Evolutionary conservation across 2,113 vertebrate species (phyloP).

Genomic region (Deroptyus accipitrinus): DNA sequence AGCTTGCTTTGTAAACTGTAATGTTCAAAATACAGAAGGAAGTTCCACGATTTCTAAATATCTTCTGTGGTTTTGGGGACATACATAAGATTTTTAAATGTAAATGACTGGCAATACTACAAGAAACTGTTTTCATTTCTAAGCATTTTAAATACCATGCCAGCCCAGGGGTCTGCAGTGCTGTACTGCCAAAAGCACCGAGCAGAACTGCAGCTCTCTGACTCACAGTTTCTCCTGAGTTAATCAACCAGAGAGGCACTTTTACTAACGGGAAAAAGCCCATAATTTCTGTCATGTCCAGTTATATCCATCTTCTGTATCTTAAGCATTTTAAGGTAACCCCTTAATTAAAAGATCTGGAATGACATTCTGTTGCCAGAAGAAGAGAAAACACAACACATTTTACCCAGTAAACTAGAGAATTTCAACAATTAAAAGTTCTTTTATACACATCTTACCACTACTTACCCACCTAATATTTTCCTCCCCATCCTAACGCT

Average conservation of each 20-base stretch:
- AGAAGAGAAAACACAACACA: neutral
- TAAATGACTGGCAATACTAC: neutral
- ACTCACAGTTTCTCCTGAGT: neutral
- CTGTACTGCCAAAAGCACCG: neutral
- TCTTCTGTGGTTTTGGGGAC: neutral
- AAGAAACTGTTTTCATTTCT: neutral
- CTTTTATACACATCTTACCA: neutral
- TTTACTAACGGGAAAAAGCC: neutral
- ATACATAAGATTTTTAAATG: neutral
- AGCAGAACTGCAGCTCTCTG: neutral
- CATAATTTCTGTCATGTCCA: neutral
- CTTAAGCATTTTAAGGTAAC: neutral
- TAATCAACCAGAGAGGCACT: neutral
- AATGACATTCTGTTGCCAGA: neutral
- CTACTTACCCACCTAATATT: neutral
- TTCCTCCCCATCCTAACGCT: neutral
- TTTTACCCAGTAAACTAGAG: neutral
- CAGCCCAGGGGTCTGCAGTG: neutral
- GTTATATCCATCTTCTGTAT: neutral
- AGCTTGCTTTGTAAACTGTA: neutral
- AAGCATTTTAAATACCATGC: neutral
- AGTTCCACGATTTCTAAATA: neutral
- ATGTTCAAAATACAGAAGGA: neutral
- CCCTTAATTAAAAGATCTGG: slow-evolving; percentile 1
- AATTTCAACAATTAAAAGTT: neutral